A percentile compares a stretch with the other conserved stretches of the same genome.
Conservation (phyloP, 2,888 invertebrate species). For the Taphrorychus bicolor region DNA sequence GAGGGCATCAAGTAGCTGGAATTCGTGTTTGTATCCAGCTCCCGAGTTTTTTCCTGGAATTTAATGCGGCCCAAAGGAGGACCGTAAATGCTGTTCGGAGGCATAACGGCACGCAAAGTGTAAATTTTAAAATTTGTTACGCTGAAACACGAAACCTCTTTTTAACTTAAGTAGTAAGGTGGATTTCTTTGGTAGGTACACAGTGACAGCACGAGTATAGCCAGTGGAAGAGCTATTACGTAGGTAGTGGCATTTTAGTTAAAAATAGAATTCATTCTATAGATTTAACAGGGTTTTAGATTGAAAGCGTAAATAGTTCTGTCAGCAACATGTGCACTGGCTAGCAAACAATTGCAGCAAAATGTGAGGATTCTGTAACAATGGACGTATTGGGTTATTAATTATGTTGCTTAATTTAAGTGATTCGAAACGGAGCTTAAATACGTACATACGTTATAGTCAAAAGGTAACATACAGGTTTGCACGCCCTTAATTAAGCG, state of each 20-base stretch:
- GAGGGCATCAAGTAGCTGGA: constrained; percentile 42
- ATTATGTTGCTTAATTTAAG: neutral
- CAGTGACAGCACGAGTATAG: no score
- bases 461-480: no score
- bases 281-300: neutral
- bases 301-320: neutral
- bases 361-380: neutral
- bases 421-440: no score
- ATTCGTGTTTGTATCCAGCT: constrained; percentile 41
- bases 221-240: no score
- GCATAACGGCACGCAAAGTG: constrained; percentile 37
- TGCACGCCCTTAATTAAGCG: no score
- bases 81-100: constrained; percentile 34
- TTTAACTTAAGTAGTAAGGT: neutral
- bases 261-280: neutral
- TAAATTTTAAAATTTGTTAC: constrained; percentile 22
- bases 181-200: no score
- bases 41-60: constrained; percentile 40
- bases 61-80: constrained; percentile 43
- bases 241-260: neutral
- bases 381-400: neutral
- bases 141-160: neutral
- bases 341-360: neutral
- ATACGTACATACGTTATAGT: no score
- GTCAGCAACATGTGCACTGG: neutral